Conservation (phyloP, 2,797 vertebrate genomes). For the Philypnodon macrostomus region DNA sequence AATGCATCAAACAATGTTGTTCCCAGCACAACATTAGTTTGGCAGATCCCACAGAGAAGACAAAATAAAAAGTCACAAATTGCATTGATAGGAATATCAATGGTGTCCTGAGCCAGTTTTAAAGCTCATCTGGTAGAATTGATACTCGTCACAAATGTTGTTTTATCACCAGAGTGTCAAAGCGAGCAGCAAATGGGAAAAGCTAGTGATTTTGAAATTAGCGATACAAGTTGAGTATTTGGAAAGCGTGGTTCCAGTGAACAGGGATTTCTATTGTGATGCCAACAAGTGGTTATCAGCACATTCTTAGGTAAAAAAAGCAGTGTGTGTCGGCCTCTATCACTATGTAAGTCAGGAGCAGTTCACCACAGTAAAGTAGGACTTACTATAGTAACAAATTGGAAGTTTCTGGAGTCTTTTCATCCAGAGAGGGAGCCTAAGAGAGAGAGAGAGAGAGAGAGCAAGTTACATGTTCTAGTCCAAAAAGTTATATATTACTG, state of each 20-base stretch:
- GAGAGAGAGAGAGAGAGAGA: too few relatives aligned
- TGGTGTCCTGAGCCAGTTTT: conserved; percentile 42
- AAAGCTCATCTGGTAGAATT: conserved; percentile 50
- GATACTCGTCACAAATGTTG: conserved; percentile 26
- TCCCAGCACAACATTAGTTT: conserved; percentile 51
- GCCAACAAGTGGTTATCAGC: too few relatives aligned
- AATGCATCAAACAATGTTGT: conserved; percentile 60
- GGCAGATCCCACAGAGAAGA: conserved; percentile 52
- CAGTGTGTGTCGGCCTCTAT: too few relatives aligned
- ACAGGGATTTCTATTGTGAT: too few relatives aligned
- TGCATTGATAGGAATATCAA: conserved; percentile 50
- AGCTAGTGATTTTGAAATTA: conserved; percentile 23
- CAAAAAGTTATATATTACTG: too few relatives aligned
- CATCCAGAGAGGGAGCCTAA: too few relatives aligned
- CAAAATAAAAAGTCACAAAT: conserved; percentile 53
- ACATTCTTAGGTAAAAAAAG: too few relatives aligned
- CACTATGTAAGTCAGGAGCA: too few relatives aligned
- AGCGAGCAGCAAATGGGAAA: conserved; percentile 13
- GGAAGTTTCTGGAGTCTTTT: too few relatives aligned
- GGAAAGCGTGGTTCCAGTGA: background rate
- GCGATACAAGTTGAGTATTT: conserved; percentile 20
- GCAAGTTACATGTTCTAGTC: too few relatives aligned
- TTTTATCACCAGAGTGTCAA: conserved; percentile 46
- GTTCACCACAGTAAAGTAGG: too few relatives aligned
- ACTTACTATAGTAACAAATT: too few relatives aligned